Conservation (phyloP, 1,140 invertebrate species). For the Archegozetes longisetosus region DNA sequence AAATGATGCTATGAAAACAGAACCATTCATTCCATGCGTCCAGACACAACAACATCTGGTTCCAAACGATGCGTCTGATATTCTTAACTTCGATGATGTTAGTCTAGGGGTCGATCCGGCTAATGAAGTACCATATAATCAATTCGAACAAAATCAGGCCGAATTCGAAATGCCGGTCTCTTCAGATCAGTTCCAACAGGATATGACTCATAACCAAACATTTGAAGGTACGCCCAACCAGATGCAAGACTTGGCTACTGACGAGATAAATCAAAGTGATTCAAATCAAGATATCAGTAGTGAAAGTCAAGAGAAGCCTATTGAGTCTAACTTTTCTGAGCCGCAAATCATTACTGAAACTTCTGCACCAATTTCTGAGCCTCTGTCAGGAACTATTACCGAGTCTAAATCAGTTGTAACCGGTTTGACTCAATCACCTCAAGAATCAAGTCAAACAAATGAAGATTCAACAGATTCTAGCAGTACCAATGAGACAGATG, state of each 20-base stretch:
- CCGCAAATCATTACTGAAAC: not conserved
- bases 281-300: not conserved
- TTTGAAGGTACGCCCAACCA: not conserved
- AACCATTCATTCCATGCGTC: not conserved
- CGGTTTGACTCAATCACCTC: not conserved
- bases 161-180: not conserved
- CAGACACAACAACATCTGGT: not conserved
- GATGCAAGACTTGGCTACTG: not conserved
- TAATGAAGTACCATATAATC: not conserved
- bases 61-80: not conserved
- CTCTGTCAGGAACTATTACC: not conserved
- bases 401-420: not conserved
- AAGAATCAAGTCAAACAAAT: constrained; percentile 2
- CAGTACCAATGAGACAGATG: not conserved
- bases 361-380: not conserved
- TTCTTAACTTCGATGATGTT: not conserved
- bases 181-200: not conserved
- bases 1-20: no score
- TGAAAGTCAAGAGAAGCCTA: not conserved
- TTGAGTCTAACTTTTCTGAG: not conserved
- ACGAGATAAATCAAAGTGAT: not conserved
- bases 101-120: not conserved
- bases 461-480: not conserved
- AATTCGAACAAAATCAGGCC: not conserved
- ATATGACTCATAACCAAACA: not conserved